Evolutionary conservation across 1,140 invertebrate species (phyloP), one percentile per base, ranked within the genome.

Genomic region (Gryllus bimaculatus): DNA sequence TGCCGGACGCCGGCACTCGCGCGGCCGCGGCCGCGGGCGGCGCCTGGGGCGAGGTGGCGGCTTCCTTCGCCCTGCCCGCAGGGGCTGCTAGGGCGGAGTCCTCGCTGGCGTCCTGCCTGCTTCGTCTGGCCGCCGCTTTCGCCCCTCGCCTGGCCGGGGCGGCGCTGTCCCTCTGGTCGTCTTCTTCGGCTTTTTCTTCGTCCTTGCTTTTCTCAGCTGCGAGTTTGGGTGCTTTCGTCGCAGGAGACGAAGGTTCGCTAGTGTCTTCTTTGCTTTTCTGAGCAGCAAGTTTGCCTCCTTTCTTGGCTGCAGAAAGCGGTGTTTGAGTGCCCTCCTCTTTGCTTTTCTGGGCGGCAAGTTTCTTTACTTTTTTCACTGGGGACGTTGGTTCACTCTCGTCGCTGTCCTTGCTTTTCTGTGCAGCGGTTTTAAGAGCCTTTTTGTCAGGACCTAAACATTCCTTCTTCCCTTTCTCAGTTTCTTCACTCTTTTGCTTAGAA

Each of bases 1-100:
- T 76, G 54, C 75, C 81, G 13, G 80, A 78, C 48, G 73, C 21
- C 20, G 26, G 81, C 73, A 78, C 80, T 79, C 66, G 73, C 0
- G 18, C 76, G 6, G 8, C 73, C 18, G 39, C 76, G 18, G 8
- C 66, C n/a, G 39, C 8, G 5, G 26, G 26, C 26, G 26, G 26
- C 1, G 26, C 5, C 26, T 39, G 26, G 26, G 5, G 26, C 26
- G 26, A 39, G 26, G 1, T 39, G 10, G 54, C 18, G 0, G 2
- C 54, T 7, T 66, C 54, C 54, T 66, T 66, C 18, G 7, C 18
- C 54, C 7, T 66, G 18, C 18, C 7, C 18, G 54, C 0, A 66
- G 54, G 0, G 18, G 54, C 54, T 10, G 54, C 54, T 66, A 3
- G 2, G 2, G 54, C 2, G 18, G 54, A 66, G 10, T 66, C 54